Evolutionary conservation across 30 jellyfish, hydroid and myxozoan species (phyloP), one percentile per base, ranked within the genome.

Genomic region (Aurelia coerulea): DNA sequence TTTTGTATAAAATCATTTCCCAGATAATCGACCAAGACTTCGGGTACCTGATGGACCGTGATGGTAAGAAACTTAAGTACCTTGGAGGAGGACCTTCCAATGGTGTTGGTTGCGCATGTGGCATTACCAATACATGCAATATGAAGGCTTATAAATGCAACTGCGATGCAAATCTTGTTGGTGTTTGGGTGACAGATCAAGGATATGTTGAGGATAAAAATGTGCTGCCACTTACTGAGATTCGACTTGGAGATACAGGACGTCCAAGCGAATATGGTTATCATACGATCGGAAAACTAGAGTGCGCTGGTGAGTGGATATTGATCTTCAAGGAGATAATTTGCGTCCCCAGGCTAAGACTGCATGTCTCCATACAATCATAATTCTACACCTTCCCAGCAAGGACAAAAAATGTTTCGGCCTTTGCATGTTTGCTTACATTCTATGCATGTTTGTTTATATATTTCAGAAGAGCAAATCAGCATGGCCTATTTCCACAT

Each of bases 61-160:
- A 69, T 32, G 90, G 90, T 2, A 15, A 5, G 31, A 37, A 23
- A 5, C 56, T 42, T 9, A 2, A 35, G 5, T 77, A 75, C 59
- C 31, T 68, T 15, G 95, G 95, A 7, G 93, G 93, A n/a, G 95
- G 87, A 10, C 80, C 90, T 9, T 32, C 85, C 11, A 39, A 54
- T 18, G 90, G 90, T 2, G 23, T 50, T 63, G 95, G 95, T 15
- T 86, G 95, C 58, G 86, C 87, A 10, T 86, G 95, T 56, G 95
- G 90, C 54, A 59, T 76, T 23, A 68, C 77, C 2, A 13, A 35
- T 2, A 67, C 95, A 9, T 86, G 95, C 75, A 51, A 37, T 37
- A 1, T 12, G 16, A n/a, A 39, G 23, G 19, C 67, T 5, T 10
- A 8, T 10, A 32, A 17, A 32, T 86, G 95, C 90, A 86, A 86